Evolutionary conservation across 2,113 vertebrate species (phyloP), one percentile per base, ranked within the genome.

Genomic region (Hypomesus transpacificus): DNA sequence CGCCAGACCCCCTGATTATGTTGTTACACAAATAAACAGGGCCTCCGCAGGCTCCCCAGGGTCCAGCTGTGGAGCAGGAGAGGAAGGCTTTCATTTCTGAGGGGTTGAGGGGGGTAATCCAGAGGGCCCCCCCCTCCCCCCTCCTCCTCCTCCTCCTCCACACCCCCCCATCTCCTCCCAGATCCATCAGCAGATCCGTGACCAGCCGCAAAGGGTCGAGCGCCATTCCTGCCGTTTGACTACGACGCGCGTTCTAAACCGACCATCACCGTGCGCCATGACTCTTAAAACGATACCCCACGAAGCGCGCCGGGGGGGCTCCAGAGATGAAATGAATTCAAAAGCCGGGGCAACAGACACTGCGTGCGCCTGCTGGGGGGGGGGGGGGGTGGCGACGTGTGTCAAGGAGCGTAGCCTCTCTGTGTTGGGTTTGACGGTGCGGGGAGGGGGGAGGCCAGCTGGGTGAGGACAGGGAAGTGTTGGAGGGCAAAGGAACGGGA

Each of bases 21-120:
- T 84, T 83, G 80, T 84, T 90, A 81, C 81, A 81, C 82, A 89
- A 90, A 90, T 90, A 89, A 91, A 90, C 89, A 89, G 81, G 69
- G 73, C 74, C 76, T 87, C 79, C 75, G 74, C 76, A 76, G 83
- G 81, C 84, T 85, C 80, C 78, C 82, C 73, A 75, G 82, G 82
- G 75, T 75, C 84, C 87, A 87, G 84, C 84, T 84, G 86, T n/a
- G 69, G 77, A 2, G 56, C 76, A 85, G 85, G 66, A 86, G 82
- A 84, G 82, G 85, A 87, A 86, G 77, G 77, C 82, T 87, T 89
- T 86, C 70, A 87, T 88, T 90, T 87, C 63, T 76, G 73, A n/a
- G 80, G 77, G 80, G 67, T 76, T 77, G 71, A 79, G 77, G 77
- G 85, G 16, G 74, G 75, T 26, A 3, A 26, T 26, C 2, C 24